A percentile compares a stretch with the other conserved stretches of the same genome.
Conservation (phyloP, 2,888 invertebrate species). For the Lumbricus terrestris region DNA sequence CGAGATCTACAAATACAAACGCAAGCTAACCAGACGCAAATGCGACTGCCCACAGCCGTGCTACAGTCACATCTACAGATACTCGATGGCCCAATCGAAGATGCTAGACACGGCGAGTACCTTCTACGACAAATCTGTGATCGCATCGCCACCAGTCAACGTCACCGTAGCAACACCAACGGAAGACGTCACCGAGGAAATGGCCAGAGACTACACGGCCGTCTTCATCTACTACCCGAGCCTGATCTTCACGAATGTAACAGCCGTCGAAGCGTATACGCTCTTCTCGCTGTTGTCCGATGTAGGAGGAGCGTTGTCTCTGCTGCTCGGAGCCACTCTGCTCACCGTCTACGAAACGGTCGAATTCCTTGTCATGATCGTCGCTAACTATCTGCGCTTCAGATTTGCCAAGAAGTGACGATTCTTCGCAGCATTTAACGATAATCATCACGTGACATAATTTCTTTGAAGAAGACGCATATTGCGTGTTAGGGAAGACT, state of each 20-base stretch:
- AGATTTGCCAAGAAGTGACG: neutral
- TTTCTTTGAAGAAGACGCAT: no score
- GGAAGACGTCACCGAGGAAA: neutral
- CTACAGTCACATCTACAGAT: constrained; percentile 3
- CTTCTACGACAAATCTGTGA: neutral
- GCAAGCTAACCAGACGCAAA: neutral
- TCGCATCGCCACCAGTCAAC: neutral
- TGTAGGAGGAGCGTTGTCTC: neutral
- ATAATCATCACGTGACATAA: no score
- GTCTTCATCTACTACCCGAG: constrained; percentile 7
- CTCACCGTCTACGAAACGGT: constrained; percentile 8
- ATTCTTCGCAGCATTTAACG: neutral
- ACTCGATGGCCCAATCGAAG: neutral
- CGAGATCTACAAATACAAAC: neutral
- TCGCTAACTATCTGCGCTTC: neutral
- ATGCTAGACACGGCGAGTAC: neutral
- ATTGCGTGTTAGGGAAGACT: no score
- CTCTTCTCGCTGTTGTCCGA: neutral
- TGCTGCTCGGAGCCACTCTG: neutral
- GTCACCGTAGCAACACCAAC: neutral
- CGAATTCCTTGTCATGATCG: neutral
- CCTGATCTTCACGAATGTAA: neutral
- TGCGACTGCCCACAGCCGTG: neutral
- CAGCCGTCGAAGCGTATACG: neutral
- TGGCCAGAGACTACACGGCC: neutral